These are phyloP conservation scores for Drosophila varians DNA, from an alignment of 1,140 invertebrate genomes.

Conservation along the genomic window DNA sequence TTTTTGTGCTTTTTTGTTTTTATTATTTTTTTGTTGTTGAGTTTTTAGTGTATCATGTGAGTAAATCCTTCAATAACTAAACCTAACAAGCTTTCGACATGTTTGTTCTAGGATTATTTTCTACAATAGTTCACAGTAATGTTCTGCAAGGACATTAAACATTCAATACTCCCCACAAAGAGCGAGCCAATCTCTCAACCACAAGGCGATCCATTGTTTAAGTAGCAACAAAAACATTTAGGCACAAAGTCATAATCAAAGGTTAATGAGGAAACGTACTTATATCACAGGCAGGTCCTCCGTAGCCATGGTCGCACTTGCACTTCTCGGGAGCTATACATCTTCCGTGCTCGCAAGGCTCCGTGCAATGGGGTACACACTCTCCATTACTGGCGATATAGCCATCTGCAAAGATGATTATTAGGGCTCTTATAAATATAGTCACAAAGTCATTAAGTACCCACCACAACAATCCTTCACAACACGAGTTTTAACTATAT, in stretches of 20 bases:
- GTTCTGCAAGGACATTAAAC: slow-evolving; percentile 29
- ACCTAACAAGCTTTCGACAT: background rate
- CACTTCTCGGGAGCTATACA: slow-evolving; percentile 94
- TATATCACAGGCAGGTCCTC: slow-evolving; percentile 93
- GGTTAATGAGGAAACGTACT: slow-evolving; percentile 87
- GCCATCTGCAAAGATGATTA: slow-evolving; percentile 84
- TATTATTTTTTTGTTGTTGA: background rate
- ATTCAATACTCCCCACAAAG: no score
- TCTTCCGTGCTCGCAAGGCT: slow-evolving; percentile 92
- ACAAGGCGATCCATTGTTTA: slow-evolving; percentile 59
- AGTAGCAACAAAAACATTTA: slow-evolving; percentile 24
- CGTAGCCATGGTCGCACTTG: slow-evolving; percentile 93
- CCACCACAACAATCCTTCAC: slow-evolving; percentile 92
- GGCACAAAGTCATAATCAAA: background rate
- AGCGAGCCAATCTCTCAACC: slow-evolving; percentile 6
- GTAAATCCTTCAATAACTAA: background rate
- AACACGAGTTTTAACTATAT: slow-evolving; percentile 88
- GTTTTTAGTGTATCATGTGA: background rate
- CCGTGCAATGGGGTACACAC: slow-evolving; percentile 91
- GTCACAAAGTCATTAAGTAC: no score
- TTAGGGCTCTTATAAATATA: no score
- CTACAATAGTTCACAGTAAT: background rate
- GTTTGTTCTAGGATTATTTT: background rate
- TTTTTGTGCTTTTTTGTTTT: background rate
- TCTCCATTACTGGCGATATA: slow-evolving; percentile 88